Evolutionary conservation across 1,140 invertebrate genomes (phyloP), one percentile per base, ranked within the genome.

Genomic region (Araneus ventricosus): DNA sequence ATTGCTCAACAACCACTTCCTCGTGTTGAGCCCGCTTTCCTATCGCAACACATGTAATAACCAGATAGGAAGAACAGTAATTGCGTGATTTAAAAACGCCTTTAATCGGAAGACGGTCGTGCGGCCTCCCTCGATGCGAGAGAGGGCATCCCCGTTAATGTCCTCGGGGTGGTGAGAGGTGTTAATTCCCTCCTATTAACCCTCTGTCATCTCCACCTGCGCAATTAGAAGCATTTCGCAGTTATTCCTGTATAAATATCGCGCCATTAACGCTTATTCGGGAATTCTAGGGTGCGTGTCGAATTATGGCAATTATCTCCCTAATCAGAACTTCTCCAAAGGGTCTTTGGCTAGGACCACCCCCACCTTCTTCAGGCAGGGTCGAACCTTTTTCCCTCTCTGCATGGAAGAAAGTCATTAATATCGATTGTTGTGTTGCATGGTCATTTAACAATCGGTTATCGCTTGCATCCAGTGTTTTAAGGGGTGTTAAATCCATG

Each of bases 301-400:
- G 80, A 82, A 82, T 82, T 82, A 82, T 6, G 80, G 80, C 80
- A 82, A 82, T 82, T 82, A 82, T 75, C 70, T 39, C 20, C 20
- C 20, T 41, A 52, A 82, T 82, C 37, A n/a, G 80, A 45, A 41
- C 17, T 24, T 41, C 37, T 52, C 14, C 37, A 82, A 82, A 82
- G 3, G n/a, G 45, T 82, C 80, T 82, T 82, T 39, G 1, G 45
- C 45, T 52, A 17, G 3, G n/a, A 75, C 10, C 30, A 3, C 20
- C 0, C 27, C 1, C 17, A 5, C 27, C 2, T 30, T 37, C 70
- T 37, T 52, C 17, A 52, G 17, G 10, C 45, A 52, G 45, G 17
- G 2, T 2, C 45, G 45, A 52, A 52, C 10, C 17, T 52, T 45
- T 45, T 52, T 52, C 10, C 3, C 1, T 52, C 41, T n/a, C n/a